Conservation (phyloP, 2,113 vertebrate genomes). For the Hippocampus comes region DNA sequence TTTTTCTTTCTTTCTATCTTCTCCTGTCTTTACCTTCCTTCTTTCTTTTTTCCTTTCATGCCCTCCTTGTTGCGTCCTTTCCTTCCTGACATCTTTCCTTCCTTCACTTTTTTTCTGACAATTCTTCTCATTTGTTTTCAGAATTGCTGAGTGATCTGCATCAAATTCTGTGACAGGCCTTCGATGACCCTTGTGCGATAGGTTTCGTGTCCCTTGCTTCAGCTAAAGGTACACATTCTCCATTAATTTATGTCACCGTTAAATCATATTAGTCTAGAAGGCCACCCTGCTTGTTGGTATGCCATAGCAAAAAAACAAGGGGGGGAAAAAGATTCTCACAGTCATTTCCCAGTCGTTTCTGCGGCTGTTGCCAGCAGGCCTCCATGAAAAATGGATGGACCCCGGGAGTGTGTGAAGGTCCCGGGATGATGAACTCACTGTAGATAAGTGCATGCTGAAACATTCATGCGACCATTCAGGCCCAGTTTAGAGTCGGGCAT, state of each 20-base stretch:
- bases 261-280: neutral
- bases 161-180: neutral
- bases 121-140: neutral
- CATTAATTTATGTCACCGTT: neutral
- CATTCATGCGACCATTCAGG: conserved; percentile 61
- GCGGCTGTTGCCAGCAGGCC: conserved; percentile 36
- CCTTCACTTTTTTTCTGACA: neutral
- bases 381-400: conserved; percentile 62
- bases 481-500: conserved; percentile 58
- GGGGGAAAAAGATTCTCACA: conserved; percentile 22
- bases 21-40: neutral
- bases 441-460: conserved; percentile 65
- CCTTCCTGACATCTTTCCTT: no score
- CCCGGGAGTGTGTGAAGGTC: conserved; percentile 39
- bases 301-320: conserved; percentile 2
- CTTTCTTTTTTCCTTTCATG: neutral
- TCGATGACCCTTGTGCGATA: neutral
- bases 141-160: neutral
- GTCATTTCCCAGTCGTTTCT: conserved; percentile 38
- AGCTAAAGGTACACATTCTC: neutral
- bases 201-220: neutral
- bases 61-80: neutral
- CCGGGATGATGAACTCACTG: conserved; percentile 60
- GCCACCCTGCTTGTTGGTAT: conserved; percentile 11
- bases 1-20: no score